Evolutionary conservation across 2,888 invertebrate genomes (phyloP).

Genomic region (Lithophane ornitopus): DNA sequence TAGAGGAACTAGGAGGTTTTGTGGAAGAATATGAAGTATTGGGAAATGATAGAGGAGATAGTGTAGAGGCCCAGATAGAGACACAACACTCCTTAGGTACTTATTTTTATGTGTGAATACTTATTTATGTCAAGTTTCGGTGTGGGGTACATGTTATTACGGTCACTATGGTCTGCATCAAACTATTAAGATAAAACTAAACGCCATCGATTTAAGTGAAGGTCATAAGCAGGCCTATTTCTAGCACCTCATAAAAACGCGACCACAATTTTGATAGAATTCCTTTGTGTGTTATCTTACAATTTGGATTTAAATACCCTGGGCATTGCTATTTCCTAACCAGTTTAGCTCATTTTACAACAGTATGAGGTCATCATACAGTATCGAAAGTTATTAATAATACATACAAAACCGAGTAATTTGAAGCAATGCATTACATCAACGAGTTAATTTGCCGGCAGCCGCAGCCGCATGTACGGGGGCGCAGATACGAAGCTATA

Average conservation of each 20-base stretch:
- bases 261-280: not conserved
- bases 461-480: conserved; percentile 12
- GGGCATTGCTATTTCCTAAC: not conserved
- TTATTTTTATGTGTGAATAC: not conserved
- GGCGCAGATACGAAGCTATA: conserved; percentile 6
- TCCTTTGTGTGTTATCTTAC: not conserved
- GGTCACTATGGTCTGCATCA: not conserved
- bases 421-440: conserved; percentile 13
- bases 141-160: not conserved
- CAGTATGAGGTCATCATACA: not conserved
- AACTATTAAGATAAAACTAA: not conserved
- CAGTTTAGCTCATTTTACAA: not conserved
- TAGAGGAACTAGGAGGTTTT: not conserved
- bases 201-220: not conserved
- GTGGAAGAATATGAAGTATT: conserved; percentile 12
- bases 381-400: not conserved
- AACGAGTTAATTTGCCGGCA: conserved; percentile 36
- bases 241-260: not conserved
- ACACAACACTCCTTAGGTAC: not conserved
- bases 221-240: not conserved
- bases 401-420: not conserved
- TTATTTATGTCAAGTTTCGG: not conserved
- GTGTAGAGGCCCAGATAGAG: not conserved
- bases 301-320: not conserved
- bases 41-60: not conserved